Evolutionary conservation across 1,140 invertebrate genomes (phyloP).

Genomic region (Platyscapa corneri): DNA sequence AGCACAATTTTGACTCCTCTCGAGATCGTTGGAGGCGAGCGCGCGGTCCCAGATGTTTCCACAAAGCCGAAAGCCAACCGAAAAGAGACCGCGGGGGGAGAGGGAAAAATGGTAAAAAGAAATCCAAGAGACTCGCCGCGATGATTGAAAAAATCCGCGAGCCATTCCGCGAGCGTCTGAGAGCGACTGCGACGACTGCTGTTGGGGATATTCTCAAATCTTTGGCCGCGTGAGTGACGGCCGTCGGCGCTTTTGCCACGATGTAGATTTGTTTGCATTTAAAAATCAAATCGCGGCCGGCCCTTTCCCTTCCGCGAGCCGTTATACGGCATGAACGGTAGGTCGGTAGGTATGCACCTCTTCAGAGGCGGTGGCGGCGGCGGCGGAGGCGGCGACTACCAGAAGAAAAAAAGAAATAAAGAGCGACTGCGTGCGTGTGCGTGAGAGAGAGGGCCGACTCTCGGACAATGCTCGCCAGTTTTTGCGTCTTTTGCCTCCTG

Average conservation of each 20-base stretch:
- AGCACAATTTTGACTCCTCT: slow-evolving; percentile 42
- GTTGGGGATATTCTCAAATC: slow-evolving; percentile 57
- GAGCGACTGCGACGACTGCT: no score
- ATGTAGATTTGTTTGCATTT: slow-evolving; percentile 76
- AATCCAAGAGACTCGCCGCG: slow-evolving; percentile 40
- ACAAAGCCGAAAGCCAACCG: slow-evolving; percentile 15
- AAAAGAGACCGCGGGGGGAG: neutral
- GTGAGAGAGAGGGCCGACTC: slow-evolving; percentile 27
- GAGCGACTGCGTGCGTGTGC: neutral
- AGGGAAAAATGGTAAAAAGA: neutral
- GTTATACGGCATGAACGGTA: slow-evolving; percentile 52
- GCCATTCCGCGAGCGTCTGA: slow-evolving; percentile 54
- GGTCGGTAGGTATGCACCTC: slow-evolving; percentile 63
- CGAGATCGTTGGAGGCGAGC: slow-evolving; percentile 25
- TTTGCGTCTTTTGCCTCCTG: slow-evolving; percentile 71
- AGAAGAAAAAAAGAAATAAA: neutral
- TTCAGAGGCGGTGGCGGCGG: slow-evolving; percentile 8
- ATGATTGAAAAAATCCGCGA: slow-evolving; percentile 71
- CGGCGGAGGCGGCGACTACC: slow-evolving; percentile 17
- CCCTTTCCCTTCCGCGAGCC: slow-evolving; percentile 48
- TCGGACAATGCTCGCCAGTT: slow-evolving; percentile 72
- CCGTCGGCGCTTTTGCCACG: slow-evolving; percentile 69
- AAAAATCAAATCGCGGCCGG: slow-evolving; percentile 72
- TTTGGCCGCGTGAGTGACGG: slow-evolving; percentile 54
- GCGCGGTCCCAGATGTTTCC: neutral